These are phyloP conservation scores for Berghia stephanieae DNA, from an alignment of 1,140 invertebrate genomes.

Conservation along the genomic window DNA sequence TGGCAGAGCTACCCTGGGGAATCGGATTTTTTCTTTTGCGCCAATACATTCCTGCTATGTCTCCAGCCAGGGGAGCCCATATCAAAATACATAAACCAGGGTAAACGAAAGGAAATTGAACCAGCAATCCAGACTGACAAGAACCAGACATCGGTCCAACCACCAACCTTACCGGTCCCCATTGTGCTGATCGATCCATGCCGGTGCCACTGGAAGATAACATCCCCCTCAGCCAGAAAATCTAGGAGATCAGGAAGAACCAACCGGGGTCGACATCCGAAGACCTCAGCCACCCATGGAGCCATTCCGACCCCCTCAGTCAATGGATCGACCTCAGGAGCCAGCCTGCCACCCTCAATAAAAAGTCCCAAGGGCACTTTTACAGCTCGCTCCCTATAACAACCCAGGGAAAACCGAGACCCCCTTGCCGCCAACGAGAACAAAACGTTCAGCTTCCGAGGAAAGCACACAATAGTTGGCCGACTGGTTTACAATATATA, in stretches of 20 bases:
- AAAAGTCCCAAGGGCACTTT: not conserved
- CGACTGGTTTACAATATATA: too few species aligned
- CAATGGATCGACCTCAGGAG: not conserved
- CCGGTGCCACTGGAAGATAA: not conserved
- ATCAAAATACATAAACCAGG: not conserved
- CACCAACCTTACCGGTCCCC: too few species aligned
- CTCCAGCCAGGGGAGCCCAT: too few species aligned
- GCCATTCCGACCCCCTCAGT: not conserved
- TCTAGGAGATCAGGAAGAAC: not conserved
- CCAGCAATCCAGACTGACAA: not conserved
- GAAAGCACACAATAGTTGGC: too few species aligned
- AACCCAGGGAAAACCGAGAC: not conserved
- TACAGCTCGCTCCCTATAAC: not conserved
- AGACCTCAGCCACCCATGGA: not conserved
- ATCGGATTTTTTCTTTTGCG: slow-evolving; percentile 42
- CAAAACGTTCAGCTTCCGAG: too few species aligned
- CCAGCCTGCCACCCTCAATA: not conserved
- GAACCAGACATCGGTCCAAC: too few species aligned
- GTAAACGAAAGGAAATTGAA: not conserved
- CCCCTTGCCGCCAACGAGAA: too few species aligned
- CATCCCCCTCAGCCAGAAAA: not conserved
- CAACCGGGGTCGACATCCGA: not conserved
- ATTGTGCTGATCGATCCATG: not conserved
- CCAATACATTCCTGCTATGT: slow-evolving; percentile 33
- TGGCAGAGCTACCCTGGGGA: slow-evolving; percentile 39